Evolutionary conservation across 2,888 invertebrate species (phyloP), one percentile per base, ranked within the genome.

Genomic region (Cheilosia impressa): DNA sequence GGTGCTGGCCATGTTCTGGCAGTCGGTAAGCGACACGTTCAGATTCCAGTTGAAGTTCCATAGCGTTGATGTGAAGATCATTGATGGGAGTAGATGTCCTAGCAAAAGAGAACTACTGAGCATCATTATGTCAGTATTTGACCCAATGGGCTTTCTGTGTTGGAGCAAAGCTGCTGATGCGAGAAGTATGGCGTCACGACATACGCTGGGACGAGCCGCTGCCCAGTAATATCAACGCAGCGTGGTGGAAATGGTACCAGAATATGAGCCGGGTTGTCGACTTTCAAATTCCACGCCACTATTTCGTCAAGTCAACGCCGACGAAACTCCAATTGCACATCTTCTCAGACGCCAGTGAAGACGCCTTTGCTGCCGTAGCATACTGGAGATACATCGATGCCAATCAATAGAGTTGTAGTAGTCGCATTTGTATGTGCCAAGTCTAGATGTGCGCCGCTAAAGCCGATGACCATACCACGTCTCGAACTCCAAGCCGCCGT

Each of bases 1-100:
- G 27, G 66, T 87, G 1, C 60, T 89, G 15, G 89, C 88, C 0
- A 58, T 89, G 31, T 68, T 27, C 22, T 88, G 88, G 89, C 63
- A 87, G 17, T 27, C 79, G 2, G 1, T 17, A 2, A 38, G 34
- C 1, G 88, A 88, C 58, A 62, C 27, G 15, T 83, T 89, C 10
- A 58, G 15, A 1, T 81, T 34, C 63, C 24, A 76, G 27, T 19
- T 66, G 4, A 55, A 45, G n/a, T 82, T 82, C 52, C 52, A 76
- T 43, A 31, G 55, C 7, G 71, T 72, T 1, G 69, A 76, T 22
- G 15, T 27, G n/a, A 24, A 57, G 5, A 41, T 82, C 31, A 53
- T 52, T 57, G 10, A 84, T 65, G 34, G 79, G 43, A 19, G 10
- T 2, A 19, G 43, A 15, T 10, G 22, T 41, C 58, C 58, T 5